Base-by-base conservation (phyloP, 2,888 invertebrate species). In the Patella ulyssiponensis region DNA sequence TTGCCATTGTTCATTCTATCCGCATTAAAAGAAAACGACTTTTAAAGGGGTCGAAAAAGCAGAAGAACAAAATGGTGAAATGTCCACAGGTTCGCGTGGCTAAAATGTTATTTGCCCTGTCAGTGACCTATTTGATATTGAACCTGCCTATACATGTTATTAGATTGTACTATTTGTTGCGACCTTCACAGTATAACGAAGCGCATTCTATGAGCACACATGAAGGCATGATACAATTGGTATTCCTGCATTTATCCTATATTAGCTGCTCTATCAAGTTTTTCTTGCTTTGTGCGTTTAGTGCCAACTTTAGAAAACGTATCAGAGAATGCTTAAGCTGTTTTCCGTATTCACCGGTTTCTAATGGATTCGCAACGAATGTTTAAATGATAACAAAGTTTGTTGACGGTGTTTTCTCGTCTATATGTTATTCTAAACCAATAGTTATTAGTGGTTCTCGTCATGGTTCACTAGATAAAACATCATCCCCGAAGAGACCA, bases 101-200 rank as follows among this genome's bases (percentile, higher is more conserved):
- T 54, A 81, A 75, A 69, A 80, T 83, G 81, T 77, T 84, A n/a
- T 82, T 83, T 20, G 82, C 80, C 23, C 74, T 84, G 58, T 83
- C 84, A 20, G 54, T 78, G n/a, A 74, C 82, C 12, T 82, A 76
- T 53, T 69, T 83, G 12, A 51, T 83, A 11, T 77, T 84, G 77
- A 85, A 83, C 74, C 52, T 81, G n/a, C 80, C 83, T 7, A 82
- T 81, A 54, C 84, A 86, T 77, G 77, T 79, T 15, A 76, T 78
- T 27, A 73, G 85, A 9, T 71, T 86, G 11, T 80, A 81, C 78
- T 81, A 82, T 74, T 75, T 82, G 17, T 75, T 83, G 14, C 33
- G 69, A 14, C 69, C 77, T 12, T 52, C 56, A 4, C 74, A 58
- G 2, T 51, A 51, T 15, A 73, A 52, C 15, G 51, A n/a, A 0